Percentiles rank a stretch among this genome's conserved stretches.
Evolutionary conservation across 2,797 vertebrate species (phyloP).

Genomic region (Peromyscus attwateri): DNA sequence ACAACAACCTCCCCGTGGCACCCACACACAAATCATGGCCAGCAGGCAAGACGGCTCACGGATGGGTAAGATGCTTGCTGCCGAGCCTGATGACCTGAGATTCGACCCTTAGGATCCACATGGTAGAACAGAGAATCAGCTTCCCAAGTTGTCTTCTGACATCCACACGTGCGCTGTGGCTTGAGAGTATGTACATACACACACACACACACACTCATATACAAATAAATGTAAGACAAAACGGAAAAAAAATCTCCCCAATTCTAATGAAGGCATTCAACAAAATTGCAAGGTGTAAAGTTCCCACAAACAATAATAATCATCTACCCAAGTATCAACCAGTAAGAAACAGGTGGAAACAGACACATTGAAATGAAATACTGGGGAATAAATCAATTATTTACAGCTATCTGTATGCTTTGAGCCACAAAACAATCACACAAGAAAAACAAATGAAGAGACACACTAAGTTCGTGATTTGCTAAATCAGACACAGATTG

Average conservation of each 20-base stretch:
- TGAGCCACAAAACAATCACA: neutral
- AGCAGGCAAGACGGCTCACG: neutral
- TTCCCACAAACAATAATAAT: neutral
- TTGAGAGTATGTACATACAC: neutral
- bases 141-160: neutral
- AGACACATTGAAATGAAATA: neutral
- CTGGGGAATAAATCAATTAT: neutral
- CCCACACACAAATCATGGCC: neutral
- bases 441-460: constrained; percentile 38
- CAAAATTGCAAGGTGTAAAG: neutral
- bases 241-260: neutral
- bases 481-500: neutral
- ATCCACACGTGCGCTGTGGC: neutral
- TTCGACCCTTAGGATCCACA: neutral
- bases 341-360: neutral
- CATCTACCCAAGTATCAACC: constrained; percentile 4
- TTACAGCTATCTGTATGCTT: neutral
- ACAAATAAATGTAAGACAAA: neutral
- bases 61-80: neutral
- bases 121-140: neutral
- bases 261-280: constrained; percentile 1
- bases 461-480: neutral
- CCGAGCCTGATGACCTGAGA: neutral
- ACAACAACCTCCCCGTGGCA: too few relatives aligned
- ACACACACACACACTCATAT: neutral